These are phyloP conservation scores for Epistrophella euchroma DNA, from an alignment of 2,888 invertebrate species.

Conservation along the genomic window DNA sequence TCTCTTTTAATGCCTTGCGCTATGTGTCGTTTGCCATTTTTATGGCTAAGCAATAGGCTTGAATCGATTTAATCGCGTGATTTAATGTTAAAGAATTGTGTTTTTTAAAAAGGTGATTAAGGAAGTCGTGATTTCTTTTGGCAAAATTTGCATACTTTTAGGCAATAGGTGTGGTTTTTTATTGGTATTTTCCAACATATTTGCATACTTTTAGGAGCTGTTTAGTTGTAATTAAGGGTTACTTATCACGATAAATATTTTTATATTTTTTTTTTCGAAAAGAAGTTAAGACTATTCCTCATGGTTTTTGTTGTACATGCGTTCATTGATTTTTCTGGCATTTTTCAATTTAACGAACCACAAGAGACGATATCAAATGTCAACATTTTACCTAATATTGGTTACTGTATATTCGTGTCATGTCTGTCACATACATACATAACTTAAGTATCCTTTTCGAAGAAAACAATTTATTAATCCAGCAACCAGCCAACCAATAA, in stretches of 20 bases:
- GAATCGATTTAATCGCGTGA: constrained; percentile 36
- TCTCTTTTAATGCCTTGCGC: constrained; percentile 61
- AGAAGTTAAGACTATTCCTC: not conserved
- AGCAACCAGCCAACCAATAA: constrained; percentile 20
- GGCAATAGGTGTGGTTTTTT: constrained; percentile 19
- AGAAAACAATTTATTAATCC: constrained; percentile 17
- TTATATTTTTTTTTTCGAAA: not conserved
- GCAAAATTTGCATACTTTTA: constrained; percentile 23
- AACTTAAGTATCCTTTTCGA: not conserved
- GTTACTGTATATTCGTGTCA: constrained; percentile 32
- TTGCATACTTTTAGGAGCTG: constrained; percentile 12
- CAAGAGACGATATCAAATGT: constrained; percentile 15
- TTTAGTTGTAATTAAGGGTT: not conserved
- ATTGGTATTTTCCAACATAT: not conserved
- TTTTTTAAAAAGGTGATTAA: constrained; percentile 22
- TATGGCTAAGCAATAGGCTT: constrained; percentile 42
- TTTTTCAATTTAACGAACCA: not conserved
- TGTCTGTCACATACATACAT: constrained; percentile 27
- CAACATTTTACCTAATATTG: constrained; percentile 52
- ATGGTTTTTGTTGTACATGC: not conserved
- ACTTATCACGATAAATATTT: not conserved
- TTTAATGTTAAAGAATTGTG: constrained; percentile 31
- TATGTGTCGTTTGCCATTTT: constrained; percentile 26
- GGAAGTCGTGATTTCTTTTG: constrained; percentile 21
- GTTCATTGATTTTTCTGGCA: not conserved